Evolutionary conservation across 2,888 invertebrate genomes (phyloP), one percentile per base, ranked within the genome.

Genomic region (Hypsopygia costalis): DNA sequence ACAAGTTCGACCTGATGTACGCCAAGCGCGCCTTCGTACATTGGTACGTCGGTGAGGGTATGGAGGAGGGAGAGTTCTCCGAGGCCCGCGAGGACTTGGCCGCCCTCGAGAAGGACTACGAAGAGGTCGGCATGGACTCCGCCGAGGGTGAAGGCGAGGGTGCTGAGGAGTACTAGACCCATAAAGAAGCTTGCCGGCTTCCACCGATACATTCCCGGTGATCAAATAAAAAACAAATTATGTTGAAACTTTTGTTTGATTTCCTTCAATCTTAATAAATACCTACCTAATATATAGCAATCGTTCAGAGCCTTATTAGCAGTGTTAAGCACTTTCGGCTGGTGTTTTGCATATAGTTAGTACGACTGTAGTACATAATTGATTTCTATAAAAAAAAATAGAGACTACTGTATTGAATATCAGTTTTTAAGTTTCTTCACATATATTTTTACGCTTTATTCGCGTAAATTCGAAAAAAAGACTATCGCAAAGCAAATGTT

Each of bases 1-100:
- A 97, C 87, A 98, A 97, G 89, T 97, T 98, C 85, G 98, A 98
- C 82, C 91, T 98, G 48, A 98, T 98, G 97, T 98, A 97, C 86
- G 97, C 97, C 80, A 98, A 98, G 91, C 93, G 97, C 58, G 98
- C 98, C 43, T 98, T 98, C 89, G 98, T 98, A 47, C 98, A 98
- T 87, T 98, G 98, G 98, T 95, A 95, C 79, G 95, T 95, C 51
- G 94, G 95, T 56, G 94, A 94, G 80, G 94, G 94, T 87, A 94
- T 94, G 94, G 95, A 95, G 85, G 95, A 95, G 92, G 95, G 95
- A 54, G 94, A 97, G 82, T 97, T 96, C 91, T 94, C 94, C 22
- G 96, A 97, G 77, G 96, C 94, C 40, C 87, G 87, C 34, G 87
- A 87, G 73, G 87, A 87, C 69, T 62, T 87, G 68, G 87, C 87